A percentile compares a stretch with the other conserved stretches of the same genome.
Conservation (phyloP, 1,140 invertebrate species). For the Drosophila albomicans region DNA sequence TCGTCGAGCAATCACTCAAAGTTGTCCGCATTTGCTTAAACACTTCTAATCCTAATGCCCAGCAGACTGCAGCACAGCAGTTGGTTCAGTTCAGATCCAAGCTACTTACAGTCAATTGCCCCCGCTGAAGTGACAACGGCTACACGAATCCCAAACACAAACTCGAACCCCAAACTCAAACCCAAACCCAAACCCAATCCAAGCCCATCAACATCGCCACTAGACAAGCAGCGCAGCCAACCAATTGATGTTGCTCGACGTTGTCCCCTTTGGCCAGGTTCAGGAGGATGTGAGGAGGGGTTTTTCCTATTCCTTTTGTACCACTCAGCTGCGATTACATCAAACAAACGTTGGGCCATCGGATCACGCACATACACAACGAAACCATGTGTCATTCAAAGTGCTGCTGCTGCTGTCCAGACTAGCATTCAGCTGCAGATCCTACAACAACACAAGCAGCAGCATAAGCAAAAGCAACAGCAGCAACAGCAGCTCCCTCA, state of each 20-base stretch:
- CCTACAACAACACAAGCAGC: background rate
- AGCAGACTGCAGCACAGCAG: constrained; percentile 64
- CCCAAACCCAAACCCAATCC: constrained; percentile 24
- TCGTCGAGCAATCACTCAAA: constrained; percentile 72
- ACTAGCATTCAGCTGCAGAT: constrained; percentile 6
- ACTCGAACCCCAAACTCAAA: constrained; percentile 3
- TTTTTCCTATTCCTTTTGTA: constrained; percentile 56
- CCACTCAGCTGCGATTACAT: constrained; percentile 70
- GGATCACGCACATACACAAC: constrained; percentile 63
- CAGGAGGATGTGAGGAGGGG: background rate
- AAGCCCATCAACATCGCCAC: constrained; percentile 32
- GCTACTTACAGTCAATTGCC: constrained; percentile 80
- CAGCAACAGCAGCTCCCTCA: constrained; percentile 3
- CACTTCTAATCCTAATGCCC: constrained; percentile 79
- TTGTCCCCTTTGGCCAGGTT: constrained; percentile 10
- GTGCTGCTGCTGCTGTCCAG: constrained; percentile 20
- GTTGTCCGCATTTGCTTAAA: constrained; percentile 80
- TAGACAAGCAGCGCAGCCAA: constrained; percentile 41
- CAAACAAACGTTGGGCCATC: constrained; percentile 70
- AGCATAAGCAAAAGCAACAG: background rate
- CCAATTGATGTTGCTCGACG: constrained; percentile 60
- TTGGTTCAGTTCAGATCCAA: constrained; percentile 29
- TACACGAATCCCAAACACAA: constrained; percentile 37
- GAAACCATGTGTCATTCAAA: constrained; percentile 61
- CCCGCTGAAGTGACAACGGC: constrained; percentile 63